Evolutionary conservation across 2,113 vertebrate genomes (phyloP).

Genomic region (Pelusios castaneus): DNA sequence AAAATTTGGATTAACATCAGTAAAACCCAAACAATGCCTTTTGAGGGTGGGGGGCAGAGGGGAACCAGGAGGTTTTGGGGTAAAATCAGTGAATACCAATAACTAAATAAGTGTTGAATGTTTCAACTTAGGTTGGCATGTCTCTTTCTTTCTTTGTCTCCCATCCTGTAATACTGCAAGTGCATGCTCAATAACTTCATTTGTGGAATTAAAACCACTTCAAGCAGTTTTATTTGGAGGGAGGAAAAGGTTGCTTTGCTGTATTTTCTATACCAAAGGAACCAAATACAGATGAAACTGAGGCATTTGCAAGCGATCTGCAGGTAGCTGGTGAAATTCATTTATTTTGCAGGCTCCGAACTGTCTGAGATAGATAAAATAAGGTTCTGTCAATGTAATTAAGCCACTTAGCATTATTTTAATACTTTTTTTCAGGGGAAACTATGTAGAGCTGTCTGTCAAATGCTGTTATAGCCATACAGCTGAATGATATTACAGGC

Average conservation of each 20-base stretch:
- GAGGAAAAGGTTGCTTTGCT: background rate
- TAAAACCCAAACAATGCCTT: background rate
- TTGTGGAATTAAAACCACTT: background rate
- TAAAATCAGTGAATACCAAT: background rate
- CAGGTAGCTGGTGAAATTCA: background rate
- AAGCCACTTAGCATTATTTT: background rate
- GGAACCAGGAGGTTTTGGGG: no score
- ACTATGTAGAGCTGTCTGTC: background rate
- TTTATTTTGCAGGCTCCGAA: background rate
- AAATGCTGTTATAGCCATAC: constrained; percentile 8
- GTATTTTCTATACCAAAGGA: background rate
- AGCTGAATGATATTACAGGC: background rate
- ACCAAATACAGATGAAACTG: background rate
- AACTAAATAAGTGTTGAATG: background rate
- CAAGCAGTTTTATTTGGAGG: background rate
- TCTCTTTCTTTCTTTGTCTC: background rate
- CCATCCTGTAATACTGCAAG: background rate
- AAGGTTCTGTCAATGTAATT: constrained; percentile 12
- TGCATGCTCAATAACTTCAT: background rate
- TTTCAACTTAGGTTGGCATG: background rate
- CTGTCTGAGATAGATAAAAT: background rate
- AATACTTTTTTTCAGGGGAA: background rate
- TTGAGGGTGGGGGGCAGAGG: no score
- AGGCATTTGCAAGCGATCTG: constrained; percentile 14
- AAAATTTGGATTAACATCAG: background rate